Conservation (phyloP, 2,888 invertebrate genomes). For the Aphelenchoides bicaudatus region DNA sequence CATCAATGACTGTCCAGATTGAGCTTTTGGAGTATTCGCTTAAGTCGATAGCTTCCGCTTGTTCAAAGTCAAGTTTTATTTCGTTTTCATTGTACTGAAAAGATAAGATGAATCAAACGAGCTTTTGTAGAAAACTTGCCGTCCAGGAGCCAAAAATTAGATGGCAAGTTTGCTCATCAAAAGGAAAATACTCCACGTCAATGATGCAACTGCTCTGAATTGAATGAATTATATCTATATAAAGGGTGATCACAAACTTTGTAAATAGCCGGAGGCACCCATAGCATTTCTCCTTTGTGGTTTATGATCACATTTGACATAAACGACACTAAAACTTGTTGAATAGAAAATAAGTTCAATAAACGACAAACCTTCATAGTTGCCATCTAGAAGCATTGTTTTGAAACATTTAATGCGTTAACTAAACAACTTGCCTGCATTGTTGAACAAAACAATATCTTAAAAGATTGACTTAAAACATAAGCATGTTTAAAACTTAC, state of each 20-base stretch:
- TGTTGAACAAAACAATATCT: constrained; percentile 62
- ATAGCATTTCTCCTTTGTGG: constrained; percentile 79
- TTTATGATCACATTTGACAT: constrained; percentile 97
- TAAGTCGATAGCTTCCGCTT: constrained; percentile 69
- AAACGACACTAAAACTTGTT: too few relatives aligned
- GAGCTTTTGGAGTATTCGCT: constrained; percentile 68
- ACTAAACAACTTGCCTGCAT: too few relatives aligned
- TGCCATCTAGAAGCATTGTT: constrained; percentile 92
- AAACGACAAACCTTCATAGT: too few relatives aligned
- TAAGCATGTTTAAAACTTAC: background rate
- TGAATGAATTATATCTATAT: too few relatives aligned
- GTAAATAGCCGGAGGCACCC: constrained; percentile 86
- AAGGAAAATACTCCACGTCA: constrained; percentile 57
- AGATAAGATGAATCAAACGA: constrained; percentile 17
- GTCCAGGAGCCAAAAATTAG: constrained; percentile 99
- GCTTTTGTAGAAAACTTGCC: constrained; percentile 25
- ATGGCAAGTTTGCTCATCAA: constrained; percentile 79
- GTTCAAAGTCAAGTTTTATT: constrained; percentile 77
- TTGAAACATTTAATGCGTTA: too few relatives aligned
- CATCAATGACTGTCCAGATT: constrained; percentile 96
- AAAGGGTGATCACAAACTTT: too few relatives aligned
- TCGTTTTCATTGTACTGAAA: constrained; percentile 57
- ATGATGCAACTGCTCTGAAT: constrained; percentile 98
- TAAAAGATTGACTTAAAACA: constrained; percentile 61
- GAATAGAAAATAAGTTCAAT: too few relatives aligned